Percentiles rank a stretch among this genome's conserved stretches.
These are phyloP conservation scores for Trichosurus vulpecula DNA, from an alignment of 2,797 vertebrate genomes.

Conservation along the genomic window DNA sequence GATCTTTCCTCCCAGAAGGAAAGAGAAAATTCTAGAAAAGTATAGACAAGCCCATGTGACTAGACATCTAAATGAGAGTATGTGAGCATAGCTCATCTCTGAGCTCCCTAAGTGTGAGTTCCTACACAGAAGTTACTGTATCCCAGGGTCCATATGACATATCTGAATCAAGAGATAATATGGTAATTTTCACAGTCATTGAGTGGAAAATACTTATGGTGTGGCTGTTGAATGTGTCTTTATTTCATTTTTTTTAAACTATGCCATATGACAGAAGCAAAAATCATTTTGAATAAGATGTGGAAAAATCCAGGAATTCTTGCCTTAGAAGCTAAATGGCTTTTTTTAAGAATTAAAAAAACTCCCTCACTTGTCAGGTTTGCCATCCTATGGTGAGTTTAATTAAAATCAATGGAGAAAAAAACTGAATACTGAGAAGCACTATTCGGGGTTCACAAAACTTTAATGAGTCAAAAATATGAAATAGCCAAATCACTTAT, in stretches of 20 bases:
- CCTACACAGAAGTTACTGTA: slow-evolving; percentile 63
- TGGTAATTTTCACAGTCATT: slow-evolving; percentile 81
- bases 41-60: slow-evolving; percentile 15
- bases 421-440: slow-evolving; percentile 84
- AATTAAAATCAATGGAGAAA: slow-evolving; percentile 88
- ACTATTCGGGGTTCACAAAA: slow-evolving; percentile 82
- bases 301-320: slow-evolving; percentile 75
- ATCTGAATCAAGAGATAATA: slow-evolving; percentile 81
- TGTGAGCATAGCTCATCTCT: slow-evolving; percentile 34
- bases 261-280: slow-evolving; percentile 73
- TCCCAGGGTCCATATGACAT: slow-evolving; percentile 74
- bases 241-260: slow-evolving; percentile 82
- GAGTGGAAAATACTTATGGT: slow-evolving; percentile 83
- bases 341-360: slow-evolving; percentile 59
- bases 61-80: slow-evolving; percentile 31
- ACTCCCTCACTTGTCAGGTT: slow-evolving; percentile 77
- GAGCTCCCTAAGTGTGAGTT: slow-evolving; percentile 41
- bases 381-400: slow-evolving; percentile 84
- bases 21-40: slow-evolving; percentile 57
- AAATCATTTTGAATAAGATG: slow-evolving; percentile 80
- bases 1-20: slow-evolving; percentile 7
- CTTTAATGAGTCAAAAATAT: slow-evolving; percentile 84
- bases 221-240: slow-evolving; percentile 78
- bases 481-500: slow-evolving; percentile 81
- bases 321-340: slow-evolving; percentile 68